phyloP scores from a whole-genome alignment of 2,113 vertebrate species.

The Psephotus haematonotus region DNA sequence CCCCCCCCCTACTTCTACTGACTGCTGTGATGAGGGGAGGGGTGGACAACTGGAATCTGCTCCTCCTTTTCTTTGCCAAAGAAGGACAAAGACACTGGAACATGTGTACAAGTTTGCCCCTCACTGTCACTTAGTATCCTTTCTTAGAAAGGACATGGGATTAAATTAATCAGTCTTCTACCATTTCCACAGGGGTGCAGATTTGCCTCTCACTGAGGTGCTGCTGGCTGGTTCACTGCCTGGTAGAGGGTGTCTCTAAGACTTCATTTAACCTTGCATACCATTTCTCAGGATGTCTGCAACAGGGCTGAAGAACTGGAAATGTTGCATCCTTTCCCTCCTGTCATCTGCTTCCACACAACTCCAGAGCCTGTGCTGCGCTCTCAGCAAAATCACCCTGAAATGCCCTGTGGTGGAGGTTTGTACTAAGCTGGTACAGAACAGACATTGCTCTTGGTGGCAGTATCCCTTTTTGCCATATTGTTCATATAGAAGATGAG shows the following conservation, averaged over 20 bases:
- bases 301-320: not conserved
- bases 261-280: not conserved
- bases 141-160: not conserved
- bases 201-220: not conserved
- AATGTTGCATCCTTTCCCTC: not conserved
- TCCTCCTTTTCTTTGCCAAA: not conserved
- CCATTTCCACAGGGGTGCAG: not conserved
- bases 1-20: not conserved
- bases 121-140: not conserved
- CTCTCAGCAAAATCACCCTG: not conserved
- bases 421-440: not conserved
- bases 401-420: not conserved
- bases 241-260: not conserved
- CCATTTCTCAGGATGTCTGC: not conserved
- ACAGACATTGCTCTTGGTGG: not conserved
- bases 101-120: not conserved
- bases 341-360: not conserved
- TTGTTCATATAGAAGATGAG: not conserved
- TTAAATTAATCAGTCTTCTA: not conserved
- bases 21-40: not conserved
- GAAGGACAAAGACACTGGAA: not conserved
- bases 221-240: not conserved
- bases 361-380: not conserved
- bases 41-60: not conserved
- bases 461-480: not conserved